Conservation (phyloP, 2,888 invertebrate species). For the Merodon equestris region DNA sequence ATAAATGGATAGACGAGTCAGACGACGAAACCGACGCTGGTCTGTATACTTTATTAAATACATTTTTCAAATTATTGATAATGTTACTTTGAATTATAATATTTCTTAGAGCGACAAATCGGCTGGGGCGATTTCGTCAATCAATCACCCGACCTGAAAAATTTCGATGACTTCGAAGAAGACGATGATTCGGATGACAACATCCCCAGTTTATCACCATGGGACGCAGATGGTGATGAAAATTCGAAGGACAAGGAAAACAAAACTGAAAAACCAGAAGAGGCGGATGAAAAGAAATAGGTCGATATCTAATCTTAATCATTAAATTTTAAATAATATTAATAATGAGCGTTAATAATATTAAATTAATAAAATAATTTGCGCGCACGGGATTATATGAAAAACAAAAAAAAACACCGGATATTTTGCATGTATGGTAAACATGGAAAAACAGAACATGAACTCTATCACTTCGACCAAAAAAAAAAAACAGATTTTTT, state of each 20-base stretch:
- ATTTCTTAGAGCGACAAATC: conserved; percentile 42
- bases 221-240: conserved; percentile 75
- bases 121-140: conserved; percentile 71
- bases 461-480: conserved; percentile 19
- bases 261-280: conserved; percentile 64
- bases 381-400: conserved; percentile 63
- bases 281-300: conserved; percentile 56
- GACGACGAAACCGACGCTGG: conserved; percentile 84
- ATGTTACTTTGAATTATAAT: neutral
- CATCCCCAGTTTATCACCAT: conserved; percentile 77
- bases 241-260: conserved; percentile 74
- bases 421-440: conserved; percentile 54
- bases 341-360: conserved; percentile 66
- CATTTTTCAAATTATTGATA: neutral
- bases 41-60: neutral
- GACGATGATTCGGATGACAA: conserved; percentile 87
- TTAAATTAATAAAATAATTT: conserved; percentile 61
- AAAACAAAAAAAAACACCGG: no score
- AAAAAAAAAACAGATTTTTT: conserved; percentile 48
- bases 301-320: conserved; percentile 65
- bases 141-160: conserved; percentile 71
- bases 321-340: conserved; percentile 62
- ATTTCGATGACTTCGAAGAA: conserved; percentile 85
- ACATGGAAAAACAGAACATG: conserved; percentile 33
- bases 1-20: conserved; percentile 98